Conservation (phyloP, 2,113 vertebrate species). For the Notarius quadriscutis region DNA sequence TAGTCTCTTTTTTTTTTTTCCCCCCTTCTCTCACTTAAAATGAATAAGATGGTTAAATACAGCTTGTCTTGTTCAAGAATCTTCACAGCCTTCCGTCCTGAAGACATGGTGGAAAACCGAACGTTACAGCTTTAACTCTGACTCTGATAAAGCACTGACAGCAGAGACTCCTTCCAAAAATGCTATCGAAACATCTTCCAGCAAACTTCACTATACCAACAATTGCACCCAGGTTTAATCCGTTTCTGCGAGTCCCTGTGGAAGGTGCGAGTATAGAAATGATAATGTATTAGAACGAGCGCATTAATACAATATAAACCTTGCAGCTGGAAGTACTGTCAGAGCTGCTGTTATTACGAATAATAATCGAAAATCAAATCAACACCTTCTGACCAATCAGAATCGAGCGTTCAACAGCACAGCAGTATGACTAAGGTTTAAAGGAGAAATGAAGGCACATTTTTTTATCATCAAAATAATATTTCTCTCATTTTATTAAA, state of each 20-base stretch:
- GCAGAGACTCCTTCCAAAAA: not conserved
- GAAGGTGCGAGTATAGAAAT: not conserved
- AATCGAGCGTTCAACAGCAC: not conserved
- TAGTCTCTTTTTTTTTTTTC: not conserved
- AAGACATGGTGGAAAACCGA: not conserved
- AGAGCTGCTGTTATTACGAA: not conserved
- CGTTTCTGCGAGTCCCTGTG: not conserved
- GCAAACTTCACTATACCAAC: not conserved
- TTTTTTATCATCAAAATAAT: too few species aligned
- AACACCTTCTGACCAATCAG: not conserved
- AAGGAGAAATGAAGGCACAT: too few species aligned
- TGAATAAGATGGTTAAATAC: not conserved
- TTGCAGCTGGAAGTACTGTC: not conserved
- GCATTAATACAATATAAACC: not conserved
- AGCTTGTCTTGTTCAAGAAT: not conserved
- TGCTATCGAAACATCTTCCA: not conserved
- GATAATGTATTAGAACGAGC: not conserved
- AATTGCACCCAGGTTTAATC: too few species aligned
- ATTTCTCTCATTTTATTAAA: too few species aligned
- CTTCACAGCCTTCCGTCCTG: not conserved
- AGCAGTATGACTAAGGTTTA: not conserved
- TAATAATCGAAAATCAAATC: too few species aligned
- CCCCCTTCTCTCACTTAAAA: not conserved
- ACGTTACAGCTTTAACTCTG: not conserved
- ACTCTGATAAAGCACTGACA: not conserved